Conservation (phyloP, 2,888 invertebrate genomes). For the Cryptophagus acutangulus region DNA sequence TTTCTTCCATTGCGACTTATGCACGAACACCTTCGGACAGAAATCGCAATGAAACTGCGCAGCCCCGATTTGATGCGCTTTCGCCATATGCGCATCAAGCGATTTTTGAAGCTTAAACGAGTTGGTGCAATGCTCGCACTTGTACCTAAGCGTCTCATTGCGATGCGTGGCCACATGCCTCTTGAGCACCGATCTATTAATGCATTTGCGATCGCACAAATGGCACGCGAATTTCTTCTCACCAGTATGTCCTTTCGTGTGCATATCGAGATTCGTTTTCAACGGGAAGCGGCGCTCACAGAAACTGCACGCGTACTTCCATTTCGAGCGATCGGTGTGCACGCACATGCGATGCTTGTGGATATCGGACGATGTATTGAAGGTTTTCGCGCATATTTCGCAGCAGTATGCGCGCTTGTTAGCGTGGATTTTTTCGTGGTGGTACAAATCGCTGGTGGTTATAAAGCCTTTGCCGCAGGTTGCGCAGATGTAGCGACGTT, state of each 20-base stretch:
- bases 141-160: slow-evolving; percentile 33
- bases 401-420: slow-evolving; percentile 41
- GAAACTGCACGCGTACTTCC: slow-evolving; percentile 39
- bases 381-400: slow-evolving; percentile 40
- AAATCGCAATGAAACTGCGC: too few species aligned
- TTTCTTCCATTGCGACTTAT: too few species aligned
- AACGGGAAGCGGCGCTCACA: slow-evolving; percentile 39
- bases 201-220: slow-evolving; percentile 38
- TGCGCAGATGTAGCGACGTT: slow-evolving; percentile 38
- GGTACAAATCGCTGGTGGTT: slow-evolving; percentile 40
- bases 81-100: slow-evolving; percentile 53
- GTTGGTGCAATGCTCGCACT: slow-evolving; percentile 51
- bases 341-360: slow-evolving; percentile 43
- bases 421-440: slow-evolving; percentile 43
- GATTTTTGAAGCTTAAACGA: slow-evolving; percentile 52
- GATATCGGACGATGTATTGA: slow-evolving; percentile 42
- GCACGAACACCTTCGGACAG: too few species aligned
- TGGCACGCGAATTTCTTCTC: slow-evolving; percentile 41
- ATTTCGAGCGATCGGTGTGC: slow-evolving; percentile 35
- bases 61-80: slow-evolving; percentile 48
- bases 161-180: slow-evolving; percentile 40
- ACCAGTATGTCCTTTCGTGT: slow-evolving; percentile 40
- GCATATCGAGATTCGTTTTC: slow-evolving; percentile 40
- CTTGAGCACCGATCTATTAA: slow-evolving; percentile 36
- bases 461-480: slow-evolving; percentile 48